Evolutionary conservation across 2,113 vertebrate genomes (phyloP).

Genomic region (Cololabis saira): DNA sequence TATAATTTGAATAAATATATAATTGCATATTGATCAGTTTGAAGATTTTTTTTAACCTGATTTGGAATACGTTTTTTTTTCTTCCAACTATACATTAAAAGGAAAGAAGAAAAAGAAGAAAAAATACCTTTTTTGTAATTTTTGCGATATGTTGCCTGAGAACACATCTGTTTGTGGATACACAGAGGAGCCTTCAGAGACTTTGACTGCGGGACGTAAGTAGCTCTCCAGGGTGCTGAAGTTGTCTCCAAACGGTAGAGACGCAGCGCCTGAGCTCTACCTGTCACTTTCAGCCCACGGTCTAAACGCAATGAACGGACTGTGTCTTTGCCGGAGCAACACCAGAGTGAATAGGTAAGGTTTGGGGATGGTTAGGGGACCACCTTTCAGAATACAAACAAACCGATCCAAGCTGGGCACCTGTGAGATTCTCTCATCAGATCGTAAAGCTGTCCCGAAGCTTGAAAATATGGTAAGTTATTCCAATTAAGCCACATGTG

Average conservation of each 20-base stretch:
- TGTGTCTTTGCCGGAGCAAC: conserved; percentile 16
- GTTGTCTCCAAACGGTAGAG: conserved; percentile 63
- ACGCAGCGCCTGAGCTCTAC: conserved; percentile 36
- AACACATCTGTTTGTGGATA: conserved; percentile 52
- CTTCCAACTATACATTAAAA: background rate
- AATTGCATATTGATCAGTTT: background rate
- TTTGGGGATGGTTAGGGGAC: conserved; percentile 34
- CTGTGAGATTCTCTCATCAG: conserved; percentile 24
- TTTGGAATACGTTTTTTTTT: conserved; percentile 7
- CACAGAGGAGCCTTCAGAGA: conserved; percentile 42
- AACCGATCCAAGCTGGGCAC: conserved; percentile 16
- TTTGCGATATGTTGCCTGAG: conserved; percentile 34
- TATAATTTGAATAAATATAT: background rate
- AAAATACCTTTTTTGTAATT: background rate
- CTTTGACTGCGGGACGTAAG: conserved; percentile 67
- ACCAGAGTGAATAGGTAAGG: conserved; percentile 9
- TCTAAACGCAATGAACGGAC: conserved; percentile 46
- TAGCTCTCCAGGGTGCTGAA: conserved; percentile 86
- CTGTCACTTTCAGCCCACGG: conserved; percentile 45
- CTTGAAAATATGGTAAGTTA: conserved; percentile 54
- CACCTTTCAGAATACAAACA: conserved; percentile 3
- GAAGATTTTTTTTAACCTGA: background rate
- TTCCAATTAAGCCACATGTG: background rate
- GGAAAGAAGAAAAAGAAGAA: too few species aligned
- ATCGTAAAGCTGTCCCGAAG: conserved; percentile 32